Conservation (phyloP, 2,797 vertebrate genomes). For the Intellagama lesueurii region DNA sequence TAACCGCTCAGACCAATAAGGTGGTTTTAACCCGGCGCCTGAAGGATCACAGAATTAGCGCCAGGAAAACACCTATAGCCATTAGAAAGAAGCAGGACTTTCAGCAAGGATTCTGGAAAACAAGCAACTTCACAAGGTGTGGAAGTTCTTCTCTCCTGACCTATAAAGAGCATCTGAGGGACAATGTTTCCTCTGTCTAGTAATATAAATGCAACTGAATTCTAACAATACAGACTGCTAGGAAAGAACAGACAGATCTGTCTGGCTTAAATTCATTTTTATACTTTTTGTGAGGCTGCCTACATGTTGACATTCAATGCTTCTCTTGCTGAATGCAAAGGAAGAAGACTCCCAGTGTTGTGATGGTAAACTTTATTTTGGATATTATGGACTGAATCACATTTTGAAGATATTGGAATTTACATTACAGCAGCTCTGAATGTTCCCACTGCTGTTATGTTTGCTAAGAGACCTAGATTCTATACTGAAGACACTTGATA, state of each 20-base stretch:
- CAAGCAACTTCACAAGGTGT: neutral
- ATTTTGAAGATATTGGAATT: slow-evolving; percentile 59
- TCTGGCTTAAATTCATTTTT: neutral
- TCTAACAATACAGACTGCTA: slow-evolving; percentile 23
- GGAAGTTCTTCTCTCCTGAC: neutral
- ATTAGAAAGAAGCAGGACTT: neutral
- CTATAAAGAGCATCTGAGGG: neutral
- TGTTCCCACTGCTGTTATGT: slow-evolving; percentile 18
- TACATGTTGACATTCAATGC: slow-evolving; percentile 17
- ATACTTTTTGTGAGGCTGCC: slow-evolving; percentile 11
- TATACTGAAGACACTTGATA: slow-evolving; percentile 22
- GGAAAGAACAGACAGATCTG: neutral
- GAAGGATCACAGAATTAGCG: neutral
- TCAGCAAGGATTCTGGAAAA: no score
- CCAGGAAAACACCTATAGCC: neutral
- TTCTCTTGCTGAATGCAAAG: slow-evolving; percentile 35
- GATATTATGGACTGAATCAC: slow-evolving; percentile 47
- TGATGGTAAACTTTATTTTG: slow-evolving; percentile 68
- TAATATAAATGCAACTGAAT: neutral
- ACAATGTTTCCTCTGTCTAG: neutral
- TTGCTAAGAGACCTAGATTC: slow-evolving; percentile 41
- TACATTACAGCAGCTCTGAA: slow-evolving; percentile 51
- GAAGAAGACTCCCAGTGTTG: slow-evolving; percentile 51
- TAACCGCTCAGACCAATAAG: neutral
- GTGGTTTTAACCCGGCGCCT: neutral